Conservation (phyloP, 2,113 vertebrate genomes). For the human (Homo sapiens) region GRCh38 chr12:117189001-117189500, state of each 20-base stretch:
- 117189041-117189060: conserved; percentile 63
- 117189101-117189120: conserved; percentile 41
- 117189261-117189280: conserved; percentile 93
- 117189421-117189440: neutral
- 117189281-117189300: conserved; percentile 92
- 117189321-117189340: conserved; percentile 92
- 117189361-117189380: conserved; percentile 83
- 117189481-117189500: neutral
- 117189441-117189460: neutral
- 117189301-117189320: conserved; percentile 96
- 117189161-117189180: neutral
- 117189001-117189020: conserved; percentile 42
- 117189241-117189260: conserved; percentile 95
- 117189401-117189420: neutral
- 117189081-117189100: conserved; percentile 39
- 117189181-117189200: neutral
- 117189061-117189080: conserved; percentile 48
- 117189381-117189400: conserved; percentile 14
- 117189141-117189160: conserved; percentile 36
- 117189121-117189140: neutral
- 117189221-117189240: conserved; percentile 97
- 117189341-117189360: conserved; percentile 95
- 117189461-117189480: neutral
- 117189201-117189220: neutral
- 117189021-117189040: conserved; percentile 67